These are phyloP conservation scores for Actinia equina DNA, from an alignment of 64 coral and sea anemone genomes.

Conservation along the genomic window DNA sequence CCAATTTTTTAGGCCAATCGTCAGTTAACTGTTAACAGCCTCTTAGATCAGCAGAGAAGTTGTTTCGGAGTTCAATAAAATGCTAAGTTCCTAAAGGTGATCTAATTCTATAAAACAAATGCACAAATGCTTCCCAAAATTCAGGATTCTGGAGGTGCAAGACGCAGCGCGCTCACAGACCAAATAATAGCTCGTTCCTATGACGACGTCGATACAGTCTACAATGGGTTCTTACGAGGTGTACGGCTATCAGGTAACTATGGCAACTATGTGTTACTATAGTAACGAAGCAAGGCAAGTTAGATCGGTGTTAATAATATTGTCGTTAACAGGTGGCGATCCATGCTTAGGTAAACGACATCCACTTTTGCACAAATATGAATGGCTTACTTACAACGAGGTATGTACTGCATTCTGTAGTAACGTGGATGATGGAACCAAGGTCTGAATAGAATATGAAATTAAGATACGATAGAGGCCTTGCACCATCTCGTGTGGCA, in stretches of 20 bases:
- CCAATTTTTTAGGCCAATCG: too few relatives aligned
- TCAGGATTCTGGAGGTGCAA: constrained; percentile 56
- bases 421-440: too few relatives aligned
- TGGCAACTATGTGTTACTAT: neutral
- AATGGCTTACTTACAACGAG: constrained; percentile 46
- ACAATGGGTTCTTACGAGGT: constrained; percentile 71
- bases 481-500: too few relatives aligned
- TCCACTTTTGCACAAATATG: constrained; percentile 8
- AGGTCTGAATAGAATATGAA: too few relatives aligned
- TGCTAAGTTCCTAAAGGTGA: too few relatives aligned
- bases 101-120: too few relatives aligned
- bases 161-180: constrained; percentile 35
- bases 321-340: constrained; percentile 8
- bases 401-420: neutral
- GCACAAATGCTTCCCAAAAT: neutral
- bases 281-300: neutral
- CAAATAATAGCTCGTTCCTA: constrained; percentile 26
- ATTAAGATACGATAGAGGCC: too few relatives aligned
- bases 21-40: too few relatives aligned
- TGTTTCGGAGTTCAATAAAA: neutral
- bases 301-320: neutral
- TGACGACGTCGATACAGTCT: constrained; percentile 75
- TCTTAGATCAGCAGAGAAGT: neutral
- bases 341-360: constrained; percentile 38
- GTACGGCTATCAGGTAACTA: constrained; percentile 60